Evolutionary conservation across 1,140 invertebrate species (phyloP).

Genomic region (Ips nitidus): DNA sequence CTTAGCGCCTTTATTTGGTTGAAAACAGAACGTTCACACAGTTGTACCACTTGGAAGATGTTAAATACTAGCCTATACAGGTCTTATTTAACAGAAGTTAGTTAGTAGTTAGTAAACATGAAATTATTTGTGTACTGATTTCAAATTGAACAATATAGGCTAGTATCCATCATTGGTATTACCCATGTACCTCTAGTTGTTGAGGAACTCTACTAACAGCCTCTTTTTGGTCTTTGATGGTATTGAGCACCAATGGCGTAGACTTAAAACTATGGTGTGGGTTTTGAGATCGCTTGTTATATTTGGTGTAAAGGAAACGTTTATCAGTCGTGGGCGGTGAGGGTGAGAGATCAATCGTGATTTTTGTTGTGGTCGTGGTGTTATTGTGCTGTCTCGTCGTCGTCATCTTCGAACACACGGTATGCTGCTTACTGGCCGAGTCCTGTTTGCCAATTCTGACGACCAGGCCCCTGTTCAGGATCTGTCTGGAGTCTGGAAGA

Average conservation of each 20-base stretch:
- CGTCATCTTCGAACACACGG: constrained; percentile 47
- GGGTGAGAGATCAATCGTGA: constrained; percentile 53
- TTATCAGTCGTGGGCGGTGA: constrained; percentile 41
- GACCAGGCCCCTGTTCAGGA: constrained; percentile 51
- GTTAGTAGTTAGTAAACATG: background rate
- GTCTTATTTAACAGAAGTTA: too few species aligned
- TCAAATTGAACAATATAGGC: background rate
- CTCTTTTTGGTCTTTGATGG: constrained; percentile 43
- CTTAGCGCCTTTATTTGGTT: constrained; percentile 44
- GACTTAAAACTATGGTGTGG: constrained; percentile 50
- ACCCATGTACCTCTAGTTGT: constrained; percentile 22
- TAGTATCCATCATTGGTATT: too few species aligned
- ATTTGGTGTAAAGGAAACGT: constrained; percentile 38
- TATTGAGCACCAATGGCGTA: constrained; percentile 51
- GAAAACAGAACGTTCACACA: background rate
- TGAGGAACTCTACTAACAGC: constrained; percentile 31
- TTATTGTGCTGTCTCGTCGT: constrained; percentile 43
- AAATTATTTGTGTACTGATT: background rate
- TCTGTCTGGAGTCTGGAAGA: constrained; percentile 46
- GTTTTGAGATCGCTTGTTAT: constrained; percentile 38
- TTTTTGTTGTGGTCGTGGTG: constrained; percentile 52
- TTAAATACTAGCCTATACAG: background rate
- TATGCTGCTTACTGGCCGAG: constrained; percentile 46
- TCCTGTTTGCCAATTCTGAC: constrained; percentile 49
- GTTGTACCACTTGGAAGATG: background rate